phyloP scores from a whole-genome alignment of 2,888 invertebrate species.

The Ellobium chinense region DNA sequence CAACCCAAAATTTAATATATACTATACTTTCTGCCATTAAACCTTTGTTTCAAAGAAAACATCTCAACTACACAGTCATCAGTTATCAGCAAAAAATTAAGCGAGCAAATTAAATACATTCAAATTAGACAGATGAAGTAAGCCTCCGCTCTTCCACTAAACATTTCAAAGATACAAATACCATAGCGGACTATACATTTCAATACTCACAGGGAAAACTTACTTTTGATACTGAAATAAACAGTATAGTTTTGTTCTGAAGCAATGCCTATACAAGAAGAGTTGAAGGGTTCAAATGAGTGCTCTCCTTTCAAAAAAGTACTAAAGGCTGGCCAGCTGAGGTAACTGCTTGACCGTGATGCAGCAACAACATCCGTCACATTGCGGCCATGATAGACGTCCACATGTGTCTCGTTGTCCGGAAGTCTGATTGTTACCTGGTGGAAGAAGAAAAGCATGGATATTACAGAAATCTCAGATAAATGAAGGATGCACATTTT shows the following conservation, averaged over 20 bases:
- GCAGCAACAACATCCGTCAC: conserved; percentile 51
- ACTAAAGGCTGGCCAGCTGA: conserved; percentile 36
- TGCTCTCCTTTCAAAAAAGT: conserved; percentile 57
- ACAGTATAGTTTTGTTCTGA: conserved; percentile 68
- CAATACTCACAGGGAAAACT: conserved; percentile 19
- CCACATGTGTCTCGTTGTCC: not conserved
- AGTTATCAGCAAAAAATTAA: too few relatives aligned
- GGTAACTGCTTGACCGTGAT: conserved; percentile 22
- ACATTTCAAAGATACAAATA: not conserved
- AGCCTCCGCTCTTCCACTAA: not conserved
- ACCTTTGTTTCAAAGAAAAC: too few relatives aligned
- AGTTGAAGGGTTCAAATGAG: conserved; percentile 72
- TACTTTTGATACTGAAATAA: conserved; percentile 66
- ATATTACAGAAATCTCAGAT: not conserved
- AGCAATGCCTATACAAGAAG: conserved; percentile 73
- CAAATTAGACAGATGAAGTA: not conserved
- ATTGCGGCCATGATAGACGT: conserved; percentile 57
- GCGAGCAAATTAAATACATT: too few relatives aligned
- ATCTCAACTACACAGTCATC: too few relatives aligned
- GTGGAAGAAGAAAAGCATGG: not conserved
- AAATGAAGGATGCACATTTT: not conserved
- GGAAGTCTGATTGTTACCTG: conserved; percentile 17
- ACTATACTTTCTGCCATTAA: too few relatives aligned
- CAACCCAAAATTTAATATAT: too few relatives aligned
- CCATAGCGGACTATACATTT: not conserved